Conservation (phyloP, 2,113 vertebrate genomes). For the Zootoca vivipara region DNA sequence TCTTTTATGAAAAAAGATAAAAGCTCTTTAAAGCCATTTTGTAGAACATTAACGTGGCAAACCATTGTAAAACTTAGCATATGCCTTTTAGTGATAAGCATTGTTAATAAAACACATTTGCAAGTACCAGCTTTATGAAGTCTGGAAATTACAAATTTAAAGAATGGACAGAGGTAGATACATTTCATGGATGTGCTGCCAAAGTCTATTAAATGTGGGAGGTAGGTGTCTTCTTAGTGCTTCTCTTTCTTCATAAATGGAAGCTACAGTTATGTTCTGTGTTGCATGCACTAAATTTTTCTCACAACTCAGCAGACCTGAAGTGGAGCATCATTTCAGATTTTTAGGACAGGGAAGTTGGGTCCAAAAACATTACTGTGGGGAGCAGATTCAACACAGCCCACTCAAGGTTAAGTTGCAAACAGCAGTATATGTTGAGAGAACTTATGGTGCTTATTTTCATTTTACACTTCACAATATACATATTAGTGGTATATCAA, state of each 20-base stretch:
- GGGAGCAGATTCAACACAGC: not conserved
- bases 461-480: slow-evolving; percentile 1
- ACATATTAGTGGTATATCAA: not conserved
- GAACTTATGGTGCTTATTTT: not conserved
- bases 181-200: not conserved
- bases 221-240: not conserved
- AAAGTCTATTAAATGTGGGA: not conserved
- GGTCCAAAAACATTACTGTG: not conserved
- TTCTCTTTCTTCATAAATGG: not conserved
- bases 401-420: not conserved
- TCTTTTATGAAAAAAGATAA: slow-evolving; percentile 62
- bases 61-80: slow-evolving; percentile 65
- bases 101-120: slow-evolving; percentile 67
- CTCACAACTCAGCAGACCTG: not conserved
- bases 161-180: slow-evolving; percentile 34
- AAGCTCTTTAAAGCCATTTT: slow-evolving; percentile 60
- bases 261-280: not conserved
- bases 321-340: not conserved
- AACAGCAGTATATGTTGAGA: not conserved
- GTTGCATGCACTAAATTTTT: not conserved
- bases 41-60: slow-evolving; percentile 69
- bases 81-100: slow-evolving; percentile 52
- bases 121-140: slow-evolving; percentile 64
- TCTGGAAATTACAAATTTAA: slow-evolving; percentile 55
- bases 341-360: not conserved